Evolutionary conservation across 2,888 invertebrate species (phyloP).

Genomic region (Nomada goodeniana): DNA sequence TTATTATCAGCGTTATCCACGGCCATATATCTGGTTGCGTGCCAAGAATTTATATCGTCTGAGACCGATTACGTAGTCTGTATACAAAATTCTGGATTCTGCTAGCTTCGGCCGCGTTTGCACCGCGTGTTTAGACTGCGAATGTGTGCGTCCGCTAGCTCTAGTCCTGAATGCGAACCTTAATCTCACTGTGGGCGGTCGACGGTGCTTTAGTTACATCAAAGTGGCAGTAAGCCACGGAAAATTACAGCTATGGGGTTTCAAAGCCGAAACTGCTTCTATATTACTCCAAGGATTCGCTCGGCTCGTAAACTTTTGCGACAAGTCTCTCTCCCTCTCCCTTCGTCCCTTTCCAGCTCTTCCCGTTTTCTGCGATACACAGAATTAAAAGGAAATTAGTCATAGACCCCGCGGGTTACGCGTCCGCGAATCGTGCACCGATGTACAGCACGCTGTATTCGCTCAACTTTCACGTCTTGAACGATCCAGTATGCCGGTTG

Average conservation of each 20-base stretch:
- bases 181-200: conserved; percentile 69
- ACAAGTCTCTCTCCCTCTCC: conserved; percentile 39
- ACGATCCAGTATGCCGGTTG: neutral
- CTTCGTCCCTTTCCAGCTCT: neutral
- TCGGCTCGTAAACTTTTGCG: conserved; percentile 63
- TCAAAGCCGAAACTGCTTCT: conserved; percentile 73
- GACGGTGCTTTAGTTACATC: conserved; percentile 69
- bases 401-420: conserved; percentile 11
- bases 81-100: conserved; percentile 61
- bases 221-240: conserved; percentile 75
- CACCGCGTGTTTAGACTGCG: conserved; percentile 56
- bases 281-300: conserved; percentile 71
- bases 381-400: conserved; percentile 36
- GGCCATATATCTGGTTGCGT: conserved; percentile 30
- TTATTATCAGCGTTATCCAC: conserved; percentile 52
- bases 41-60: conserved; percentile 53
- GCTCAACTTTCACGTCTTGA: too few species aligned
- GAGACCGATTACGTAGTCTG: conserved; percentile 49
- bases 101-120: conserved; percentile 57
- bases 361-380: conserved; percentile 27
- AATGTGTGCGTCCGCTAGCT: conserved; percentile 37
- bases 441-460: too few species aligned
- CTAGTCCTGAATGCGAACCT: conserved; percentile 59
- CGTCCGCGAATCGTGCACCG: neutral
- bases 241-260: conserved; percentile 76